Percentiles rank a stretch among this genome's conserved stretches.
phyloP scores from a whole-genome alignment of 2,888 invertebrate genomes.

The Hypsopygia costalis region DNA sequence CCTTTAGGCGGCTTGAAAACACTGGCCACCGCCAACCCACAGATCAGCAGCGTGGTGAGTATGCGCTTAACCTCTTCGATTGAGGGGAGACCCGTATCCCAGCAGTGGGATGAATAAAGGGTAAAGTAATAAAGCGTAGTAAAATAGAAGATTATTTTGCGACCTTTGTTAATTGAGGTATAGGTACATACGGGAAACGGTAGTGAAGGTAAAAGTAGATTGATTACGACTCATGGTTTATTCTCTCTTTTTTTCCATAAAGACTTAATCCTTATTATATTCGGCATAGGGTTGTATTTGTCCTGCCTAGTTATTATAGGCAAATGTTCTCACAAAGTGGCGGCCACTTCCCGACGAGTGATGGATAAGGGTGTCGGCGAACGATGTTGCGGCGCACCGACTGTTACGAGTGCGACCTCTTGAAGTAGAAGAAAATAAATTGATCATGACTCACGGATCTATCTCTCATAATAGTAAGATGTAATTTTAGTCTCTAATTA shows the following conservation, averaged over 20 bases:
- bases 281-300: not conserved
- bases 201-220: not conserved
- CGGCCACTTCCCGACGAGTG: not conserved
- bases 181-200: no score
- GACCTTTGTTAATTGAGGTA: no score
- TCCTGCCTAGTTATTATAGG: not conserved
- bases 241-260: not conserved
- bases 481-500: no score
- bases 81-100: no score
- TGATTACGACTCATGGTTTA: not conserved
- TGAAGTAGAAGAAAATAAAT: not conserved
- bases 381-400: not conserved
- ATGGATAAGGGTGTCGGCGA: not conserved
- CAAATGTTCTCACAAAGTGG: not conserved
- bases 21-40: no score
- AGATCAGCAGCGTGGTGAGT: no score
- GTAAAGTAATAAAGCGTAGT: no score
- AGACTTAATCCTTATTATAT: not conserved
- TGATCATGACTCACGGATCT: not conserved
- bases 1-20: no score
- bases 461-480: not conserved
- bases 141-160: no score
- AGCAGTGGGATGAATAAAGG: no score
- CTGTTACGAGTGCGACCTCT: not conserved
- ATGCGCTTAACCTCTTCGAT: no score